phyloP scores from a whole-genome alignment of 1,140 invertebrate species.

The Psilanteris sp. region DNA sequence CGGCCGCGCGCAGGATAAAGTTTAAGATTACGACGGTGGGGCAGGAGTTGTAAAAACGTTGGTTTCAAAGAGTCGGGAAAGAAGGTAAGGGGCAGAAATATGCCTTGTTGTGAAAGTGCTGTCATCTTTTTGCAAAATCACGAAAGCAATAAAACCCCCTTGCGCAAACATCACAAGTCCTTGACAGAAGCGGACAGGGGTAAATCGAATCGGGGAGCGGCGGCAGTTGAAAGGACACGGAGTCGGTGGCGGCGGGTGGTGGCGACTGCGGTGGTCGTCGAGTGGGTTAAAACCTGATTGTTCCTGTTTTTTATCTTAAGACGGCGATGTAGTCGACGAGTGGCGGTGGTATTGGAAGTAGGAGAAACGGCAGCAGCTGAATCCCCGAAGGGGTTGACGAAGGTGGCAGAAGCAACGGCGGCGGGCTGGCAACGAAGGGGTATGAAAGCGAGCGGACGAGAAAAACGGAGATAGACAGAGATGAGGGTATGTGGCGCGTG shows the following conservation, averaged over 20 bases:
- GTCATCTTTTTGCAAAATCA: conserved; percentile 28
- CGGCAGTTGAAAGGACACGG: conserved; percentile 32
- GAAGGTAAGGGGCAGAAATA: no score
- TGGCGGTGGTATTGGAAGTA: conserved; percentile 53
- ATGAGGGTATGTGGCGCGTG: conserved; percentile 43
- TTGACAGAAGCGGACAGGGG: conserved; percentile 12
- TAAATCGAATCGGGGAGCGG: conserved; percentile 35
- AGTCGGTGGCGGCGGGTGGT: conserved; percentile 38
- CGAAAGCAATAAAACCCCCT: conserved; percentile 18
- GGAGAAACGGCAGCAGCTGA: conserved; percentile 53
- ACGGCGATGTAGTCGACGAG: conserved; percentile 57
- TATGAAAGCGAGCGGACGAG: conserved; percentile 14
- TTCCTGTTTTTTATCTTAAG: conserved; percentile 79
- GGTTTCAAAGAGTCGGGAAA: no score
- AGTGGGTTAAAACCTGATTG: conserved; percentile 77
- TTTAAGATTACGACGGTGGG: no score
- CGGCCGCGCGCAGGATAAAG: no score
- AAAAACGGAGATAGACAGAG: conserved; percentile 41
- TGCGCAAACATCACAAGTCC: conserved; percentile 23
- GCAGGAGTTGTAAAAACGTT: no score
- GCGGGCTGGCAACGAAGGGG: conserved; percentile 5
- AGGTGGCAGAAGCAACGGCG: conserved; percentile 6
- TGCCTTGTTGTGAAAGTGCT: conserved; percentile 1
- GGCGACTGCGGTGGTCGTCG: conserved; percentile 57
- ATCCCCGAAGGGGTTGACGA: conserved; percentile 11